Base-by-base conservation (phyloP, 2,888 invertebrate species). In the Ceriagrion tenellum region DNA sequence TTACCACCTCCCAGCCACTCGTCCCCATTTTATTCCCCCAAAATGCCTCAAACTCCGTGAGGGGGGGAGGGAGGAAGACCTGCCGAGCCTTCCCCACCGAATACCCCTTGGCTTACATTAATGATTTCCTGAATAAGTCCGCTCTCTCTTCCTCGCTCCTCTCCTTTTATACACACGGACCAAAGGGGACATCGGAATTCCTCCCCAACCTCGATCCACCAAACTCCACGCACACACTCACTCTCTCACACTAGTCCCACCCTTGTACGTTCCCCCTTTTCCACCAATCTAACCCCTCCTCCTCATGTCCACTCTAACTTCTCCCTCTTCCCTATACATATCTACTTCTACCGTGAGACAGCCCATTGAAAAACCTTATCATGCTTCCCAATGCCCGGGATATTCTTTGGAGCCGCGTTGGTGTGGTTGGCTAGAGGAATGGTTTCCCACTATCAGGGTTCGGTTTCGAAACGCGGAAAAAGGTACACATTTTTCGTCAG, bases 121-220 rank as follows among this genome's bases (percentile, higher is more conserved):
- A 93, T 69, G 69, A 69, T 93, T 93, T 69, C 89, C 55, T 89
- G 89, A 89, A 89, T 55, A 55, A 12, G 55, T 55, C 89, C 35
- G 12, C 35, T 35, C 74, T 35, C 30, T 35, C 23, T 20, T 69
- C 26, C 23, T 35, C 30, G 35, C 91, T 18, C 59, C 91, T 40
- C 56, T 55, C 47, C 69, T 69, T n/a, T 35, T 40, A 59, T 63
- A n/a, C 69, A 2, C 59, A 59, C 16, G 12, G 18, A 20, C 18
- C 59, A 74, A 47, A 81, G 26, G 81, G 81, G 81, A 35, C 81
- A 81, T 81, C 35, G 81, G 81, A 81, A 81, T 81, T 81, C 81
- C 35, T 30, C 81, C 81, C 81, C 13, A 35, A 35, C 81, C 81
- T 35, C 81, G 81, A 81, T 0, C 69, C 35, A 81, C 81, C 81